Conservation (phyloP, 2,113 vertebrate species). For the Barnardius zonarius region DNA sequence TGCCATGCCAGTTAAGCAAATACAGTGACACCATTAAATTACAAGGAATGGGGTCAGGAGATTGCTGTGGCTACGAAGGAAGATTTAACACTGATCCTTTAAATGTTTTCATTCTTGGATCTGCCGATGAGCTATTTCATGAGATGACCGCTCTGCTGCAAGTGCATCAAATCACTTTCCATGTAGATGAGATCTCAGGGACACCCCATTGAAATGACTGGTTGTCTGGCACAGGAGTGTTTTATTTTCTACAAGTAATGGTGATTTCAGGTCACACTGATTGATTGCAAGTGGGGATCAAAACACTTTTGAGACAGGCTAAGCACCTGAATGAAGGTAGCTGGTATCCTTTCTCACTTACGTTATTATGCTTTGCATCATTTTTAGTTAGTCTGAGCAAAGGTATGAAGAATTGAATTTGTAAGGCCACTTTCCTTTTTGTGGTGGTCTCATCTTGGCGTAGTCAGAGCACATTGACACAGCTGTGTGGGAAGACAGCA, state of each 20-base stretch:
- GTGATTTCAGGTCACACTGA: not conserved
- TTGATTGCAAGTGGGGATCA: not conserved
- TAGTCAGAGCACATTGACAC: not conserved
- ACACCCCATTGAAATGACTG: not conserved
- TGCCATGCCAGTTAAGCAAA: not conserved
- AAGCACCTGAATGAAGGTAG: not conserved
- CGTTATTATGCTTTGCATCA: not conserved
- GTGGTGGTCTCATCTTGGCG: not conserved
- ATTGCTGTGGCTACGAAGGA: not conserved
- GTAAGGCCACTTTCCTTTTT: not conserved
- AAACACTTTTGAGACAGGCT: not conserved
- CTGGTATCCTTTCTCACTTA: not conserved
- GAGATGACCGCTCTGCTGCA: not conserved
- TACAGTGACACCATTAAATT: not conserved
- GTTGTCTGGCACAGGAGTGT: not conserved
- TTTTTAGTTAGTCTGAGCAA: not conserved
- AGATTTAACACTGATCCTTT: not conserved
- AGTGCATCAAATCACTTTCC: not conserved
- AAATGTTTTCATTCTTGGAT: not conserved
- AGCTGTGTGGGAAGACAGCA: not conserved
- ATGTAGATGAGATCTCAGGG: not conserved
- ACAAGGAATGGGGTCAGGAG: not conserved
- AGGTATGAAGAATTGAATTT: not conserved
- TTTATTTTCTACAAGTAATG: not conserved
- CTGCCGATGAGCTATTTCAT: not conserved